phyloP scores from a whole-genome alignment of 2,797 vertebrate genomes.

The Pantherophis alleghaniensis region DNA sequence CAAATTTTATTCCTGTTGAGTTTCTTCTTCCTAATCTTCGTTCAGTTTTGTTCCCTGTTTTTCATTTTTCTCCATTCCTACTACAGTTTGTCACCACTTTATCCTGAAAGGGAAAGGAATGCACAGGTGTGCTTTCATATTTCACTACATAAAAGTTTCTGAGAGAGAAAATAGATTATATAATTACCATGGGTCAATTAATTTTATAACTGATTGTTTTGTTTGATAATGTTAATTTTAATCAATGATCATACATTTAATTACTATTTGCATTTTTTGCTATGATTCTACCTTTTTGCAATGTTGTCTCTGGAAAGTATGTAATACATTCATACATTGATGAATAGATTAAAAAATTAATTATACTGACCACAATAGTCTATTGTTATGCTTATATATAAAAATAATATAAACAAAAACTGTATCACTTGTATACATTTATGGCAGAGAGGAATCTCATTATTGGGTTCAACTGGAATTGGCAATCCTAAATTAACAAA shows the following conservation, averaged over 20 bases:
- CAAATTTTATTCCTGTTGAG: background rate
- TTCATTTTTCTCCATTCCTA: background rate
- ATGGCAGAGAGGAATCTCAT: background rate
- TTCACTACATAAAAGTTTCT: background rate
- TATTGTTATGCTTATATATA: background rate
- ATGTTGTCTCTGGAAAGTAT: background rate
- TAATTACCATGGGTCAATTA: background rate
- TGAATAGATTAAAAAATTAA: background rate
- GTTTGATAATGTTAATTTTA: background rate
- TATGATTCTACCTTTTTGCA: background rate
- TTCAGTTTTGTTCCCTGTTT: background rate
- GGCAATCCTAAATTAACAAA: background rate
- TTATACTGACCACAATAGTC: background rate
- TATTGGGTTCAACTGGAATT: background rate
- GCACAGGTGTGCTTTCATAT: background rate
- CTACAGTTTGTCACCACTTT: background rate
- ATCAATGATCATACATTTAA: background rate
- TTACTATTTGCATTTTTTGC: background rate
- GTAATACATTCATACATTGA: background rate
- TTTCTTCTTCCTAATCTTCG: background rate
- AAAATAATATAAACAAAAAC: background rate
- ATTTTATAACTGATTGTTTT: background rate
- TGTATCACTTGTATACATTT: background rate
- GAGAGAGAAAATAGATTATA: background rate
- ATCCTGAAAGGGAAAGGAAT: background rate